Evolutionary conservation across 2,888 invertebrate genomes (phyloP).

Genomic region (Diarsia rubi): DNA sequence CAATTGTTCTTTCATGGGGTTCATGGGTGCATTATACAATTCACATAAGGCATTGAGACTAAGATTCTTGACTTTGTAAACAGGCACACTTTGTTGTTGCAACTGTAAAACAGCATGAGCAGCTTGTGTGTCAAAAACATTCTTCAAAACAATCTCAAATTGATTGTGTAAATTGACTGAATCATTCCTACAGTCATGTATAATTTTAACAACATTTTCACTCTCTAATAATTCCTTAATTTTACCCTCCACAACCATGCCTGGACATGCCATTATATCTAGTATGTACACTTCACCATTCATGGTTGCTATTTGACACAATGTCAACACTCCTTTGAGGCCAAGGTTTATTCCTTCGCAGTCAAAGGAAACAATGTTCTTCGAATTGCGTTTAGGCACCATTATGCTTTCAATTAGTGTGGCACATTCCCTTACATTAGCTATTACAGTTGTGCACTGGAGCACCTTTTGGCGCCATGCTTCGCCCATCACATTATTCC

Average conservation of each 20-base stretch:
- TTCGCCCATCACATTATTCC: conserved; percentile 91
- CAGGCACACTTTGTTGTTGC: conserved; percentile 97
- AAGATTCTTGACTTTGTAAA: conserved; percentile 98
- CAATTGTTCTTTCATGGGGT: conserved; percentile 97
- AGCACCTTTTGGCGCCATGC: conserved; percentile 95
- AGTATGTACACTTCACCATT: conserved; percentile 96
- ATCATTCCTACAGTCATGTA: conserved; percentile 98
- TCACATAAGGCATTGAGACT: conserved; percentile 98
- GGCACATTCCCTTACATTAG: conserved; percentile 94
- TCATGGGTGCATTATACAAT: conserved; percentile 96
- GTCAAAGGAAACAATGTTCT: conserved; percentile 95
- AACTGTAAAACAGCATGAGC: conserved; percentile 97
- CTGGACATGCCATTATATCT: conserved; percentile 96
- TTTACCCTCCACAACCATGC: conserved; percentile 94
- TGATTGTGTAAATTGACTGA: conserved; percentile 96
- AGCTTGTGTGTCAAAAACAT: conserved; percentile 98
- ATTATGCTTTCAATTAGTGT: conserved; percentile 94
- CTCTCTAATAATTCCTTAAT: conserved; percentile 95
- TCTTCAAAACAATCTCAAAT: conserved; percentile 95
- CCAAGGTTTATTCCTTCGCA: conserved; percentile 98
- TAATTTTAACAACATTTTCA: conserved; percentile 95
- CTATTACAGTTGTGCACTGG: conserved; percentile 95
- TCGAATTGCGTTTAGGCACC: conserved; percentile 89
- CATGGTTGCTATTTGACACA: conserved; percentile 96
- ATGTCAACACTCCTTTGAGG: conserved; percentile 96